phyloP scores from a whole-genome alignment of 2,113 vertebrate species.

The Malaclemys terrapin region DNA sequence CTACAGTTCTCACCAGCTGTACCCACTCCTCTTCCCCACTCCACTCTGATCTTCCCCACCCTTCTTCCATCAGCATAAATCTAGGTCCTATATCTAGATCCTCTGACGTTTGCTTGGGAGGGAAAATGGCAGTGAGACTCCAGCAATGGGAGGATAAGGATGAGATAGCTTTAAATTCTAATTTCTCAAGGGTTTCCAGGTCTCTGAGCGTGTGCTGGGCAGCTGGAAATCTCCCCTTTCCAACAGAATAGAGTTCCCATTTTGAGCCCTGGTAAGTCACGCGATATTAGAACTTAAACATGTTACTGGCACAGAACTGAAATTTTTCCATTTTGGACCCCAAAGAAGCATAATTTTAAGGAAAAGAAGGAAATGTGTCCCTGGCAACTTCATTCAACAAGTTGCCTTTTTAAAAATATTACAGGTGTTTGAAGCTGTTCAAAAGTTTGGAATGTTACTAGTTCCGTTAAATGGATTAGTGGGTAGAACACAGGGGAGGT shows the following conservation, averaged over 20 bases:
- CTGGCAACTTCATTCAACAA: not conserved
- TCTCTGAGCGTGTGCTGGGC: not conserved
- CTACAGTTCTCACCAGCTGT: not conserved
- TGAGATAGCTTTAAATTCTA: not conserved
- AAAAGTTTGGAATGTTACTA: not conserved
- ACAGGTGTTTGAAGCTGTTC: not conserved
- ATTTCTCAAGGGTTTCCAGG: not conserved
- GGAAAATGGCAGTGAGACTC: not conserved
- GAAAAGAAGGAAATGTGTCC: slow-evolving; percentile 1
- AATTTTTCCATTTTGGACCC: not conserved
- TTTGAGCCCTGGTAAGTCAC: not conserved
- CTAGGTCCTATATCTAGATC: not conserved
- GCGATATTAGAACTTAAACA: not conserved
- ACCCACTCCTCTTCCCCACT: not conserved
- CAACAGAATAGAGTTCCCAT: not conserved
- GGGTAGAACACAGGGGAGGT: not conserved
- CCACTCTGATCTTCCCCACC: not conserved
- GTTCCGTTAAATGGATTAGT: slow-evolving; percentile 30
- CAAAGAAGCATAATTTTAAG: not conserved
- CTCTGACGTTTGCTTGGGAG: not conserved
- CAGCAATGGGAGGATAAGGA: not conserved
- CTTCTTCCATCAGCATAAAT: not conserved
- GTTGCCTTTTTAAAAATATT: not conserved
- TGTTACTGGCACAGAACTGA: not conserved
- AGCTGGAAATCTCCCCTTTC: slow-evolving; percentile 1